Evolutionary conservation across 2,113 vertebrate genomes (phyloP).

Genomic region (Syngnathus typhle): DNA sequence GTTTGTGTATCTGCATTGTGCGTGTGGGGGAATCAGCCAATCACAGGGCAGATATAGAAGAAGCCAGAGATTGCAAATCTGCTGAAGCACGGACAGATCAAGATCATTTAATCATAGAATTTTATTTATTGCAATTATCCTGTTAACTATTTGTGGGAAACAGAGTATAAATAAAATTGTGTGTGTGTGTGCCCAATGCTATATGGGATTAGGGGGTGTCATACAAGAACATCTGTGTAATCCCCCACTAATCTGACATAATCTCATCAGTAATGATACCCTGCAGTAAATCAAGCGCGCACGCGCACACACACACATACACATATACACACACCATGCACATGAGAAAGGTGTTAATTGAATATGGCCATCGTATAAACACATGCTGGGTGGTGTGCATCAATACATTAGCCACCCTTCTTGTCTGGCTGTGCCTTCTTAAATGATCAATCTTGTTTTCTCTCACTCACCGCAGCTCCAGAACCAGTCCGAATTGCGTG

Average conservation of each 20-base stretch:
- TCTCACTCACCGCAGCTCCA: conserved; percentile 75
- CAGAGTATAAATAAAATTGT: not conserved
- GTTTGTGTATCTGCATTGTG: too few species aligned
- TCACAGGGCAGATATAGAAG: too few species aligned
- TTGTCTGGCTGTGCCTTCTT: conserved; percentile 11
- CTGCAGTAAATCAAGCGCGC: conserved; percentile 17
- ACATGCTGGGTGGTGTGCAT: not conserved
- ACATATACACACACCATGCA: conserved; percentile 5
- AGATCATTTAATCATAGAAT: not conserved
- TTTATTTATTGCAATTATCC: not conserved
- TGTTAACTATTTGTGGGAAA: not conserved
- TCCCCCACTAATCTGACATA: conserved; percentile 66
- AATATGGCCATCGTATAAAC: conserved; percentile 17
- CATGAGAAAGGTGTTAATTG: conserved; percentile 22
- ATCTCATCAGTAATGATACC: conserved; percentile 68
- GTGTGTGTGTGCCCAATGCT: conserved; percentile 19
- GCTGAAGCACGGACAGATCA: not conserved
- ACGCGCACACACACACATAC: conserved; percentile 7
- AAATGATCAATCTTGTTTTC: not conserved
- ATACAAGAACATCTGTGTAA: conserved; percentile 64
- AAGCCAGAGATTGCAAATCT: not conserved
- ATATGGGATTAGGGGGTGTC: conserved; percentile 56
- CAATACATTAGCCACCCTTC: not conserved
- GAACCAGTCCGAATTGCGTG: conserved; percentile 94
- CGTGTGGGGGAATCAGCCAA: too few species aligned